phyloP scores from a whole-genome alignment of 2,888 invertebrate genomes.

The Leptinotarsa tumamoca region DNA sequence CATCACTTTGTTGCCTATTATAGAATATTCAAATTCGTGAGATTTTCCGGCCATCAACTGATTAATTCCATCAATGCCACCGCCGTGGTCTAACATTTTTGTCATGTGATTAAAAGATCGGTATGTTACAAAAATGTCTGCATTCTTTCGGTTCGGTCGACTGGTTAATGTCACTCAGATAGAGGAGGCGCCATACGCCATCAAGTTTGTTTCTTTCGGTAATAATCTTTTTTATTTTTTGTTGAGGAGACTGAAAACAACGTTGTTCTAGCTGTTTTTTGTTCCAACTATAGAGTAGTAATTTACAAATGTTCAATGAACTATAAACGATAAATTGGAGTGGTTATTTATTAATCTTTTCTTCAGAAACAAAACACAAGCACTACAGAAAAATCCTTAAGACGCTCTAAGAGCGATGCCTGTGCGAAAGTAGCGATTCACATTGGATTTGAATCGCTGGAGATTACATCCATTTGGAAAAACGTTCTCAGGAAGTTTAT shows the following conservation, averaged over 20 bases:
- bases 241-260: background rate
- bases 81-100: conserved; percentile 20
- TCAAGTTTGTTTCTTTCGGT: conserved; percentile 11
- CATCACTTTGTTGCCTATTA: background rate
- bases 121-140: conserved; percentile 36
- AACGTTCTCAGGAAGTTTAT: too few species aligned
- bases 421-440: too few species aligned
- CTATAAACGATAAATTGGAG: background rate
- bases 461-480: too few species aligned
- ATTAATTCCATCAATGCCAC: background rate
- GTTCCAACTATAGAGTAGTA: conserved; percentile 6
- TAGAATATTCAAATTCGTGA: background rate
- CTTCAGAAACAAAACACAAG: too few species aligned
- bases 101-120: conserved; percentile 17
- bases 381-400: too few species aligned
- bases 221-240: conserved; percentile 8
- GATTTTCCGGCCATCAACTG: background rate
- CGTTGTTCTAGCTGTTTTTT: conserved; percentile 14
- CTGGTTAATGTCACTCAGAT: conserved; percentile 54
- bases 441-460: too few species aligned
- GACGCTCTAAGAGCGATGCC: too few species aligned
- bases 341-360: too few species aligned
- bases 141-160: conserved; percentile 46
- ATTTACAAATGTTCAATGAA: background rate
- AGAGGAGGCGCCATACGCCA: conserved; percentile 55